Evolutionary conservation across 2,113 vertebrate genomes (phyloP).

Genomic region (Prionailurus bengalensis): DNA sequence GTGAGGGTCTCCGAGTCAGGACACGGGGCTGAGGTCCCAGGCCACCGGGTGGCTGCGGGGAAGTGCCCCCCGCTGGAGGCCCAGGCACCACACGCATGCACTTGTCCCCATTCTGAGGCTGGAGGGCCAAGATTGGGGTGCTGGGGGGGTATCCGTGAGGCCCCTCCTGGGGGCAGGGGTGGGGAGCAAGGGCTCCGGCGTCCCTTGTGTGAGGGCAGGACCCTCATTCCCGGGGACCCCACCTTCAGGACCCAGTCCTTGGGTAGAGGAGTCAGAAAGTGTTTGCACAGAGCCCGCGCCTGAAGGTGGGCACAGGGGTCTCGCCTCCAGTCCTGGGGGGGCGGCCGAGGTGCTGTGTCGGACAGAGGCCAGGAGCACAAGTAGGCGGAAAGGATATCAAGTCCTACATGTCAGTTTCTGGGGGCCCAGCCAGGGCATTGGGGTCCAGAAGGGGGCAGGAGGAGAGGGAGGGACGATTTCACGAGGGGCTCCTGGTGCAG

Average conservation of each 20-base stretch:
- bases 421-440: too few species aligned
- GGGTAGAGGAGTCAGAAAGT: background rate
- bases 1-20: background rate
- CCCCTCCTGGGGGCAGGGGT: background rate
- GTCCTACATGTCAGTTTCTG: too few species aligned
- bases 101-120: background rate
- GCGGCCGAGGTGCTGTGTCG: too few species aligned
- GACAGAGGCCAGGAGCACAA: too few species aligned
- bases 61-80: rapidly evolving
- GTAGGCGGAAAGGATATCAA: too few species aligned
- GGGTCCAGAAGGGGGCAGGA: too few species aligned
- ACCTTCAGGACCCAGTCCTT: background rate
- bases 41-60: rapidly evolving
- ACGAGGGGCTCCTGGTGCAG: too few species aligned
- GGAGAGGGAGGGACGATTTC: too few species aligned
- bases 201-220: background rate
- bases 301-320: background rate
- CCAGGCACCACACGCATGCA: rapidly evolving
- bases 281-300: background rate
- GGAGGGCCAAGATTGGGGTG: background rate
- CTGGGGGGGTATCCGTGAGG: too few species aligned
- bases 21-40: background rate
- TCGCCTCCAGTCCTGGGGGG: too few species aligned
- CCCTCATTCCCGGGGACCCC: background rate
- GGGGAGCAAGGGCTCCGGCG: background rate